phyloP scores from a whole-genome alignment of 2,797 vertebrate species.

The Iguana delicatissima region DNA sequence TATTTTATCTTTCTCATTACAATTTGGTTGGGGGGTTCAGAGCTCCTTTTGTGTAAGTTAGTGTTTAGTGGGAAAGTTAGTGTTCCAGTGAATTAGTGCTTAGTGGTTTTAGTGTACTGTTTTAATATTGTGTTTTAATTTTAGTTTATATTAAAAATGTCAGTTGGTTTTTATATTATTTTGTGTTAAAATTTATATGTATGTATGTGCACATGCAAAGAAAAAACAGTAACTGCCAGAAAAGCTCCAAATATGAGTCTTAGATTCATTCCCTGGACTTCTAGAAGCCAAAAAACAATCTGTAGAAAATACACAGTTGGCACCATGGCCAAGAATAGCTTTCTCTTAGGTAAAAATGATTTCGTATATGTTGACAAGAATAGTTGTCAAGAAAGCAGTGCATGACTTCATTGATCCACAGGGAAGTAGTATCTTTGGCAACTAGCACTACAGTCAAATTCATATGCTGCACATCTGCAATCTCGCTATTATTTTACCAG shows the following conservation, averaged over 20 bases:
- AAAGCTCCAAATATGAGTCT: background rate
- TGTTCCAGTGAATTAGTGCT: no score
- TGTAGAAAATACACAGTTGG: background rate
- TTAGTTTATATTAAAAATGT: no score
- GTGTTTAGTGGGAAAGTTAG: no score
- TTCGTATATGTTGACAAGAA: background rate
- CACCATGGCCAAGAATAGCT: background rate
- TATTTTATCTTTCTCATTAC: no score
- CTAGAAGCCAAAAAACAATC: background rate
- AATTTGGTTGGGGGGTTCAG: no score
- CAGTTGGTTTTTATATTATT: no score
- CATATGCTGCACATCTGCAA: rapidly evolving
- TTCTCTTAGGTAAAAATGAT: background rate
- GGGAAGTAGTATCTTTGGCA: background rate
- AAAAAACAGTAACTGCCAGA: background rate
- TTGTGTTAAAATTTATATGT: no score
- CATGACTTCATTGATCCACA: background rate
- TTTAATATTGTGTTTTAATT: no score
- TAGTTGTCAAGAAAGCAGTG: background rate
- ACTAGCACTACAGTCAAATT: background rate
- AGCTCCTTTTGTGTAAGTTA: no score
- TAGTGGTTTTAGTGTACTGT: no score
- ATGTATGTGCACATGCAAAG: background rate
- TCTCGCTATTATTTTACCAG: background rate
- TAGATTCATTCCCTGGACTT: background rate